Conservation (phyloP, 1,140 invertebrate genomes). For the Drosophila malerkotliana region DNA sequence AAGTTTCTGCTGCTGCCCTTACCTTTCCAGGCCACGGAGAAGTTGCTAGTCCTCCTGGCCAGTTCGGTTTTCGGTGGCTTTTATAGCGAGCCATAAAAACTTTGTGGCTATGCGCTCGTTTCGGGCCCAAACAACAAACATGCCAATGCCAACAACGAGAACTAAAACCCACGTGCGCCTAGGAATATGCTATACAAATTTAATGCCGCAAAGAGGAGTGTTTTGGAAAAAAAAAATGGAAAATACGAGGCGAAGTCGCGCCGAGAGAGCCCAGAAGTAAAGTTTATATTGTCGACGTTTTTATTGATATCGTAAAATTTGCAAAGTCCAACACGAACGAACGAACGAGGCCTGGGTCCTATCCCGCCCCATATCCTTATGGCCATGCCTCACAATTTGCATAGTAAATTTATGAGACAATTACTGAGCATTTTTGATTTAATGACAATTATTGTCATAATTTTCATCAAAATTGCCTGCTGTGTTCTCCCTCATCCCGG, state of each 20-base stretch:
- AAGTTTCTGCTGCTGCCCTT: slow-evolving; percentile 37
- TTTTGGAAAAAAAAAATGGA: slow-evolving; percentile 2
- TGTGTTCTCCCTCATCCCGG: slow-evolving; percentile 21
- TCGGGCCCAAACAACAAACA: slow-evolving; percentile 50
- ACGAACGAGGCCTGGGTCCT: slow-evolving; percentile 23
- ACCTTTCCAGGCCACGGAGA: slow-evolving; percentile 32
- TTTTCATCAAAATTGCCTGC: slow-evolving; percentile 80
- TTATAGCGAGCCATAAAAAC: slow-evolving; percentile 75
- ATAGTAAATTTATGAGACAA: slow-evolving; percentile 83
- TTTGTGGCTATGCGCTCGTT: slow-evolving; percentile 60
- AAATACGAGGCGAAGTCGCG: not conserved
- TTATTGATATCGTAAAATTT: slow-evolving; percentile 82
- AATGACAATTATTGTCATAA: slow-evolving; percentile 83
- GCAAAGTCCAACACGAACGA: slow-evolving; percentile 70
- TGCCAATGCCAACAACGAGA: slow-evolving; percentile 42
- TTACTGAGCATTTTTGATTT: slow-evolving; percentile 82
- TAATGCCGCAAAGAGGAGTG: slow-evolving; percentile 40
- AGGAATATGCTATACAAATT: slow-evolving; percentile 70
- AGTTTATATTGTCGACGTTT: slow-evolving; percentile 82
- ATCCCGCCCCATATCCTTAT: slow-evolving; percentile 6
- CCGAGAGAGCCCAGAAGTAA: slow-evolving; percentile 64
- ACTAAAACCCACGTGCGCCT: slow-evolving; percentile 64
- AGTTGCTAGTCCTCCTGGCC: slow-evolving; percentile 30
- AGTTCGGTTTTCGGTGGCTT: slow-evolving; percentile 57
- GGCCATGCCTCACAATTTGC: slow-evolving; percentile 70